These are phyloP conservation scores for Microhierax caerulescens DNA, from an alignment of 2,797 vertebrate genomes.

Conservation along the genomic window DNA sequence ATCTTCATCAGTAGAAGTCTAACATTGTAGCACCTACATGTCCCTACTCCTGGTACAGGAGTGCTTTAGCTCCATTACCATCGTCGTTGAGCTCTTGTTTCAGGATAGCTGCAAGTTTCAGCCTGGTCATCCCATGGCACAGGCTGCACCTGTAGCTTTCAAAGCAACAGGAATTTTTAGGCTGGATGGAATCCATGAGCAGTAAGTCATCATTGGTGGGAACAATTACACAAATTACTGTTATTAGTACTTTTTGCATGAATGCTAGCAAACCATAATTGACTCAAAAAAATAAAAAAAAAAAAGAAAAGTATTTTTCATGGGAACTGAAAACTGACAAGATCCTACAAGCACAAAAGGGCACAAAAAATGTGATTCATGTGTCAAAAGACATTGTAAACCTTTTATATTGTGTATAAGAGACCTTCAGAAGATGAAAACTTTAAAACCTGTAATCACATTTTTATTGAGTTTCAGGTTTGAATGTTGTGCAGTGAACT, in stretches of 20 bases:
- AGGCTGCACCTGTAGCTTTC: not conserved
- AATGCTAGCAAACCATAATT: slow-evolving; percentile 1
- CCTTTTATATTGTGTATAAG: not conserved
- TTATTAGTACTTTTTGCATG: slow-evolving; percentile 33
- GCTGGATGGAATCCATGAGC: not conserved
- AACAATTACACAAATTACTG: slow-evolving; percentile 18
- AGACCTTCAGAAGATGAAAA: not conserved
- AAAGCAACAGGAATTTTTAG: not conserved
- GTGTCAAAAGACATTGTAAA: not conserved
- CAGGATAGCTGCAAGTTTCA: not conserved
- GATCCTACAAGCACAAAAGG: not conserved
- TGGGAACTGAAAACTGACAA: not conserved
- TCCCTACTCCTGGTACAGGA: not conserved
- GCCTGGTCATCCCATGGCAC: not conserved
- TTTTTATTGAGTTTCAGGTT: not conserved
- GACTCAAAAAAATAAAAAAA: not conserved
- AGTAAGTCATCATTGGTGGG: not conserved
- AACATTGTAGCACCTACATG: not conserved
- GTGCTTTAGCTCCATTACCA: not conserved
- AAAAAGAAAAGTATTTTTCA: not conserved
- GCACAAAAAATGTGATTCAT: not conserved
- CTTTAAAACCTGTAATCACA: not conserved
- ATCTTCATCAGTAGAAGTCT: not conserved
- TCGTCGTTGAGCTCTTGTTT: not conserved
- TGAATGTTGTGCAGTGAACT: not conserved